Conservation (phyloP, 2,797 vertebrate species). For the Poeciliopsis paucimaculata region DNA sequence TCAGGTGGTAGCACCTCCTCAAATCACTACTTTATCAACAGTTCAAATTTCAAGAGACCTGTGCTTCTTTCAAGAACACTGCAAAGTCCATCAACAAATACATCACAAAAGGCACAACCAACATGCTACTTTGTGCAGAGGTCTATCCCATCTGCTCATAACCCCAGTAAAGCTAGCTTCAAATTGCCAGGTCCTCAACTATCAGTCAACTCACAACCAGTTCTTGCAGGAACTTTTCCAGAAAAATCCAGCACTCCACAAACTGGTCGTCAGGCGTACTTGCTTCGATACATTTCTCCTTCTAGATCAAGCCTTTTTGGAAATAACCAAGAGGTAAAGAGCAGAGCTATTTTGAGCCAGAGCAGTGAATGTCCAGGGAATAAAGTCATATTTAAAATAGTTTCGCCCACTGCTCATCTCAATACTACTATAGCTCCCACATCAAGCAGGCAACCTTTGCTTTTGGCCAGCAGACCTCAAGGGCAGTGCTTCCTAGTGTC, state of each 20-base stretch:
- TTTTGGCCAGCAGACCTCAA: slow-evolving; percentile 78
- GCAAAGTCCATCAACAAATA: slow-evolving; percentile 69
- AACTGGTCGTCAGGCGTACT: slow-evolving; percentile 81
- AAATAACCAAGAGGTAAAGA: slow-evolving; percentile 73
- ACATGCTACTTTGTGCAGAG: slow-evolving; percentile 82
- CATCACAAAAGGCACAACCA: slow-evolving; percentile 56
- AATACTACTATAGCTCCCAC: slow-evolving; percentile 64
- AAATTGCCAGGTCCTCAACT: slow-evolving; percentile 65
- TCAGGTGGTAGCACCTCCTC: slow-evolving; percentile 55
- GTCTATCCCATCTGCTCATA: slow-evolving; percentile 71
- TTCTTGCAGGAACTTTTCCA: slow-evolving; percentile 71
- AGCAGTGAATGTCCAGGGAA: slow-evolving; percentile 68
- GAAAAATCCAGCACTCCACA: slow-evolving; percentile 72
- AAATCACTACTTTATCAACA: slow-evolving; percentile 79
- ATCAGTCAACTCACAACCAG: slow-evolving; percentile 62
- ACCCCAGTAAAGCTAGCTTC: slow-evolving; percentile 45
- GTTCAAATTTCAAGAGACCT: slow-evolving; percentile 75
- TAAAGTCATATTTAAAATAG: slow-evolving; percentile 82
- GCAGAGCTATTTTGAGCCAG: slow-evolving; percentile 54
- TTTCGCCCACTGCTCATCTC: slow-evolving; percentile 72
- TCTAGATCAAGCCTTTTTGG: slow-evolving; percentile 75
- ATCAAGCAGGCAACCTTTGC: slow-evolving; percentile 74
- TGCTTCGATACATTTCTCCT: slow-evolving; percentile 82
- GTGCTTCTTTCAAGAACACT: slow-evolving; percentile 76
- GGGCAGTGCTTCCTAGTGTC: slow-evolving; percentile 81